phyloP scores from a whole-genome alignment of 2,888 invertebrate genomes.

The Lottia gigantea region DNA sequence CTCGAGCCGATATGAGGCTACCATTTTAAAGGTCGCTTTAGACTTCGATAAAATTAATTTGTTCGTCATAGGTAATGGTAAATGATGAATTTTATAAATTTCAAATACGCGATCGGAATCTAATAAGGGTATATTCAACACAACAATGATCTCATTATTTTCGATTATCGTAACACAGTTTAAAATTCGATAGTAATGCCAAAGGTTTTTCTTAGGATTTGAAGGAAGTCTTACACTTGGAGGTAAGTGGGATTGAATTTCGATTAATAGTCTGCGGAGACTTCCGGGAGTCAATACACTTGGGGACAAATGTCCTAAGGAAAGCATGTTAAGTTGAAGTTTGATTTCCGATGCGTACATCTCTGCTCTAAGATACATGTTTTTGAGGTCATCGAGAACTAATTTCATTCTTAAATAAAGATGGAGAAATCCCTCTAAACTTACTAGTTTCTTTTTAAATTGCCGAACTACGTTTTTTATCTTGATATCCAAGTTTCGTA shows the following conservation, averaged over 20 bases:
- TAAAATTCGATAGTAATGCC: too few species aligned
- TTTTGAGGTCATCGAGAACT: neutral
- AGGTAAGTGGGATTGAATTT: too few species aligned
- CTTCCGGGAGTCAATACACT: neutral
- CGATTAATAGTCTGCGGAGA: neutral
- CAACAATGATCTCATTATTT: too few species aligned
- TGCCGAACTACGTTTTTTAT: neutral
- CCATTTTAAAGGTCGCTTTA: neutral
- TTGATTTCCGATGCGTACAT: neutral
- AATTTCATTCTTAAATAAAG: neutral
- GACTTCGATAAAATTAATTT: too few species aligned
- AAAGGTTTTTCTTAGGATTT: too few species aligned
- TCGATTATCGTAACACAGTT: too few species aligned
- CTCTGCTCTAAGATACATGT: neutral
- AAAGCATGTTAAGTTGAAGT: neutral
- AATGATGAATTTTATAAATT: too few species aligned
- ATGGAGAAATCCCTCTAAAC: neutral
- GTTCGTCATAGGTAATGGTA: too few species aligned
- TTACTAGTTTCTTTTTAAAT: neutral
- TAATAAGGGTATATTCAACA: too few species aligned
- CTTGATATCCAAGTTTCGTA: neutral
- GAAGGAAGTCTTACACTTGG: too few species aligned
- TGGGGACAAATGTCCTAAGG: neutral
- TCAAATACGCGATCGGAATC: too few species aligned
- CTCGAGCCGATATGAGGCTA: neutral